A percentile compares a stretch with the other conserved stretches of the same genome.
Evolutionary conservation across 2,797 vertebrate genomes (phyloP).

Genomic region (Sebastes cheni): DNA sequence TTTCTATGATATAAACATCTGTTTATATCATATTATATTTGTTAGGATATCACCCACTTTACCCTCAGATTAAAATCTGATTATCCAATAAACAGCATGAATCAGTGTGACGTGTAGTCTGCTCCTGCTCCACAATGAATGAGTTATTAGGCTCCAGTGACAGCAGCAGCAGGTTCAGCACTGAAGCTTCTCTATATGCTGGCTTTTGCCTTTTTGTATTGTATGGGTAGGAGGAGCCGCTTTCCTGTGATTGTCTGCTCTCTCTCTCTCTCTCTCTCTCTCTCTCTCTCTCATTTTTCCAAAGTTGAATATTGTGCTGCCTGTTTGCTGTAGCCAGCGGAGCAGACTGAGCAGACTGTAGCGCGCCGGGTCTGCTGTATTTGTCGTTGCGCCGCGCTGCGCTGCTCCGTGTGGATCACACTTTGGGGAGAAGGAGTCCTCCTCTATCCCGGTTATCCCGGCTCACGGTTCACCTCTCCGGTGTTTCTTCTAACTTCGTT

Average conservation of each 20-base stretch:
- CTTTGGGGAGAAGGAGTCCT: background rate
- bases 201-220: constrained; percentile 68
- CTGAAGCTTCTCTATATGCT: constrained; percentile 48
- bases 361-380: constrained; percentile 25
- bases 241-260: constrained; percentile 89
- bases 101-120: background rate
- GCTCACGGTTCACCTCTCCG: background rate
- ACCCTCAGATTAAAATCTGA: background rate
- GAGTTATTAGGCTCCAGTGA: background rate
- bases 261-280: constrained; percentile 50
- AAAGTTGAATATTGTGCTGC: constrained; percentile 79
- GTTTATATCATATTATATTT: too few species aligned
- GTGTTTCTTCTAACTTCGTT: constrained; percentile 52
- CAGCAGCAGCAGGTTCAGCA: background rate
- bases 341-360: constrained; percentile 27
- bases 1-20: too few species aligned
- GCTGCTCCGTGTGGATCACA: constrained; percentile 37
- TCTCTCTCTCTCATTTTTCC: constrained; percentile 61
- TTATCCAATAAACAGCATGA: background rate
- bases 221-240: constrained; percentile 85
- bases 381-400: background rate
- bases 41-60: background rate
- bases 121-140: background rate
- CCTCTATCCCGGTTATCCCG: constrained; percentile 1
- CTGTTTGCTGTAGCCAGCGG: constrained; percentile 67